phyloP scores from a whole-genome alignment of 1,140 invertebrate genomes.

The Myzus persicae region DNA sequence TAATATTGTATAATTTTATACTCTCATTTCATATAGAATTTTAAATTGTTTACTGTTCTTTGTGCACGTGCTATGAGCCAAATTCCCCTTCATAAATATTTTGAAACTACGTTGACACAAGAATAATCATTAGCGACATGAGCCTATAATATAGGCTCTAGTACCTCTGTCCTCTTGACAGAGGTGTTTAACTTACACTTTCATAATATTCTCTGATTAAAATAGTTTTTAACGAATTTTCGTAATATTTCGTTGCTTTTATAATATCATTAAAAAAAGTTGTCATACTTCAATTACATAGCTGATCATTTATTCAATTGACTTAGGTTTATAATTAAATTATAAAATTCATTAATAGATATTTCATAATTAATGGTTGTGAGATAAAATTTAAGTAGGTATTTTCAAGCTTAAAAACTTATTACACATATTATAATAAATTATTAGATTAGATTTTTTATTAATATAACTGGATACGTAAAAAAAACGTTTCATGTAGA shows the following conservation, averaged over 20 bases:
- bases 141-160: not conserved
- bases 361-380: not conserved
- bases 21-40: not conserved
- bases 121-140: not conserved
- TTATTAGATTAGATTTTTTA: not conserved
- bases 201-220: not conserved
- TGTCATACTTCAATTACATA: not conserved
- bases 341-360: not conserved
- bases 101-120: not conserved
- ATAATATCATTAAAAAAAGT: not conserved
- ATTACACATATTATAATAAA: not conserved
- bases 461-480: not conserved
- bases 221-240: not conserved
- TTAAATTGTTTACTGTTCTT: not conserved
- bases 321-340: not conserved
- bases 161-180: not conserved
- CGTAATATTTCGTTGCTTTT: not conserved
- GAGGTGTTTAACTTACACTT: not conserved
- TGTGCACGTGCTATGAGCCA: not conserved
- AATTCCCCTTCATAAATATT: constrained; percentile 1
- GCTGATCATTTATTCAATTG: not conserved
- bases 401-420: not conserved
- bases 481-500: not conserved
- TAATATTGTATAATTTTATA: constrained; percentile 9
- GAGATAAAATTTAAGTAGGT: not conserved